These are phyloP conservation scores for Stenchaetothrips biformis DNA, from an alignment of 2,888 invertebrate species.

Conservation along the genomic window DNA sequence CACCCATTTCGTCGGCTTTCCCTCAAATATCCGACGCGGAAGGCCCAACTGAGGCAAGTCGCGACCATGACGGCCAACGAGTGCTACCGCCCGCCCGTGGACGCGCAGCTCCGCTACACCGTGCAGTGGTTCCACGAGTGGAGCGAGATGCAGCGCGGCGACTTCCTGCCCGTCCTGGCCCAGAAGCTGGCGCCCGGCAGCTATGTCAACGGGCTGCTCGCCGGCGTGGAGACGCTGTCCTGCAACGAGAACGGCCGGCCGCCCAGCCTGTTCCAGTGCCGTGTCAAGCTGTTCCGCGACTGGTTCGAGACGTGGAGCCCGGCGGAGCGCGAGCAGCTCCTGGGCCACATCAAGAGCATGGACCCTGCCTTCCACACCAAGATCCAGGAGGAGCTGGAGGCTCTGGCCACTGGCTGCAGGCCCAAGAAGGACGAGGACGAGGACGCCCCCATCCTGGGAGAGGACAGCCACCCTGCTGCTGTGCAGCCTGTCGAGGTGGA, in stretches of 20 bases:
- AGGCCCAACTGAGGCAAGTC: constrained; percentile 11
- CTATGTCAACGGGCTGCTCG: constrained; percentile 68
- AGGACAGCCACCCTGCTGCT: neutral
- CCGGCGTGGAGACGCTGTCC: constrained; percentile 60
- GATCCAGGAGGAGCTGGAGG: constrained; percentile 43
- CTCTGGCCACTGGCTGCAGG: neutral
- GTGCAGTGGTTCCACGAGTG: constrained; percentile 85
- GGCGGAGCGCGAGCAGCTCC: constrained; percentile 64
- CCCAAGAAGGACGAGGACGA: neutral
- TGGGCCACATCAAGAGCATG: constrained; percentile 64
- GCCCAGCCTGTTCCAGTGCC: constrained; percentile 75
- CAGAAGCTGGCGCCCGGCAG: constrained; percentile 58
- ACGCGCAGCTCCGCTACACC: constrained; percentile 74
- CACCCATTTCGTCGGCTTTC: no score
- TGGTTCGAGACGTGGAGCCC: constrained; percentile 77
- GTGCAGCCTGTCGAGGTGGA: neutral
- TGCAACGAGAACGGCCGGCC: constrained; percentile 64
- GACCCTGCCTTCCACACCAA: constrained; percentile 69
- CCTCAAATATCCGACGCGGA: no score
- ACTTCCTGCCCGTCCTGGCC: constrained; percentile 72
- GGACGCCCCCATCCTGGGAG: neutral
- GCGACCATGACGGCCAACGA: constrained; percentile 37
- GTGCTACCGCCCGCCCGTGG: constrained; percentile 49
- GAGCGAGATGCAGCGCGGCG: constrained; percentile 80
- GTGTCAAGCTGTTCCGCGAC: constrained; percentile 78